Evolutionary conservation across 2,797 vertebrate species (phyloP), one percentile per base, ranked within the genome.

Genomic region (Aeoliscus strigatus): DNA sequence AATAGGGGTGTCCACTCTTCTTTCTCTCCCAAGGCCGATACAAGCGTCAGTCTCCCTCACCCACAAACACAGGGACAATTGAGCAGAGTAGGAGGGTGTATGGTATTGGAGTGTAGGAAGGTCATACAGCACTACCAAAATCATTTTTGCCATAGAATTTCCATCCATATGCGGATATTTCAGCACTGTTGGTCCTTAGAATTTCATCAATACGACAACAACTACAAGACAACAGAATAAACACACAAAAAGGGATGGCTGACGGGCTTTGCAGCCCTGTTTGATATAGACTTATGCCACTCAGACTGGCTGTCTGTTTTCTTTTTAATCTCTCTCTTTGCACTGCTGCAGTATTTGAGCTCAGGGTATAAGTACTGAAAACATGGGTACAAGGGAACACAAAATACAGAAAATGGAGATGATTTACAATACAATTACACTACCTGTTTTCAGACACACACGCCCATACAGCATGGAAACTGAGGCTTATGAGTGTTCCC

Each of bases 161-260:
- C 51, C 49, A 34, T 48, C 65, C 56, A 40, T 52, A 54, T 31
- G 39, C 58, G 45, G 66, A 25, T 45, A 55, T 36, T 63, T 66
- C 39, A 51, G 63, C 38, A 12, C 53, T 52, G 36, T 71, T 54
- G 46, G 64, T 70, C 63, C 63, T 71, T 64, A 58, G 56, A 77
- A 66, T 57, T 79, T 71, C 59, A 81, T 80, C 65, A 79, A 70
- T 65, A 86, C 82, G 73, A 81, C 64, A 73, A 77, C 79, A 67
- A 76, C 70, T 75, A 85, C 78, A 70, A 80, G 70, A 82, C 80
- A 70, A 73, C 74, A 75, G 70, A 85, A 82, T 69, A 73, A 82
- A 82, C 65, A 81, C 73, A 72, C 64, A 74, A 58, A 75, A 62
- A 27, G 9, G 44, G 48, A 55, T 58, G 61, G 62, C 15, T 55